Percentiles rank a stretch among this genome's conserved stretches.
Evolutionary conservation across 2,797 vertebrate species (phyloP).

Genomic region (Buphagus erythrorhynchus): DNA sequence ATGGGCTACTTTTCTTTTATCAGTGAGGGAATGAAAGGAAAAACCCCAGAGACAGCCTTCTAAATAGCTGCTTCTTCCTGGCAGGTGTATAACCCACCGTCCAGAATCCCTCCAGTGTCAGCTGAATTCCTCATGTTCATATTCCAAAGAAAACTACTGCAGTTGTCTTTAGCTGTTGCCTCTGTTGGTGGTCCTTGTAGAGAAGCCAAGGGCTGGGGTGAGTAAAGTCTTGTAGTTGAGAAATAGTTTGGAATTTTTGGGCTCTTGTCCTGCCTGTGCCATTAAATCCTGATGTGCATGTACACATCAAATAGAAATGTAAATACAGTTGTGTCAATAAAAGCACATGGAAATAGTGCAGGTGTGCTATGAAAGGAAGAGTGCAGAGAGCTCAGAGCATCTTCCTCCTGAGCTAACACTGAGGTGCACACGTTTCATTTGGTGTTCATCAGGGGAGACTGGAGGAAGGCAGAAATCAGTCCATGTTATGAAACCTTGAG

Average conservation of each 20-base stretch:
- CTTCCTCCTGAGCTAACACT: neutral
- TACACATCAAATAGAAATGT: neutral
- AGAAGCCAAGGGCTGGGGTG: neutral
- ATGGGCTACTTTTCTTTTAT: neutral
- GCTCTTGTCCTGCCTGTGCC: neutral
- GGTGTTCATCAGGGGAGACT: neutral
- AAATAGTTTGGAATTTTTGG: neutral
- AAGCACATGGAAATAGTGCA: neutral
- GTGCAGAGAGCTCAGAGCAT: neutral
- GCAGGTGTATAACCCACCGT: neutral
- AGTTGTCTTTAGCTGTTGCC: slow-evolving; percentile 13
- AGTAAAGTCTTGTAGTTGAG: neutral
- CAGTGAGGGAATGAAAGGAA: neutral
- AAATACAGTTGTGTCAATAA: neutral
- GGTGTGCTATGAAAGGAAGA: neutral
- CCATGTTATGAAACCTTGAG: neutral
- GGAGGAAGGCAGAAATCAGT: neutral
- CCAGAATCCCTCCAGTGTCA: neutral
- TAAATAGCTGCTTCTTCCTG: neutral
- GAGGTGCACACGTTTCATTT: neutral
- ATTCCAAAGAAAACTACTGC: neutral
- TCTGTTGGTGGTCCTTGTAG: neutral
- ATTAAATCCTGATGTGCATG: neutral
- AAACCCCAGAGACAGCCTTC: neutral
- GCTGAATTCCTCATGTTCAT: neutral